Conservation (phyloP, 1,140 invertebrate genomes). For the Macrocentrus cingulum region DNA sequence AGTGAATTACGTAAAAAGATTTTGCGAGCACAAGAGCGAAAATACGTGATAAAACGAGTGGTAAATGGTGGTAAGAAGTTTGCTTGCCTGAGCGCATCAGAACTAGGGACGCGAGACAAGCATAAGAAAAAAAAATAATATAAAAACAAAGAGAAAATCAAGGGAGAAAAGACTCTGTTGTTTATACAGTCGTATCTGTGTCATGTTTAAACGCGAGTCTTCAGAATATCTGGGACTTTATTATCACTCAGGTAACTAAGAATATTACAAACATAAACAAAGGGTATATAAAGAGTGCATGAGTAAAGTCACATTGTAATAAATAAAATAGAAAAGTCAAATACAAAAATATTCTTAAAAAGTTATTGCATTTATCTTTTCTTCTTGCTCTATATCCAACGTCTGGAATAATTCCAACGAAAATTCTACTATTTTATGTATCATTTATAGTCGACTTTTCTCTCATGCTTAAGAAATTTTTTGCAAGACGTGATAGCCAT, state of each 20-base stretch:
- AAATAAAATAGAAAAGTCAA: no score
- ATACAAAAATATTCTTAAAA: no score
- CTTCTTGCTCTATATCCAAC: no score
- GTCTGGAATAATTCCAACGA: no score
- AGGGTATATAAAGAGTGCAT: no score
- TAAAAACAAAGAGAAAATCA: background rate
- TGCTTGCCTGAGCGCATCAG: background rate
- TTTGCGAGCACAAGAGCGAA: background rate
- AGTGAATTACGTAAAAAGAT: slow-evolving; percentile 2
- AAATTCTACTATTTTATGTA: no score
- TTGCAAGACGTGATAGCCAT: no score
- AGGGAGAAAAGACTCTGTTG: slow-evolving; percentile 19
- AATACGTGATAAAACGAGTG: background rate
- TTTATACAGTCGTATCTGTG: background rate
- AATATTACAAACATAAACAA: no score
- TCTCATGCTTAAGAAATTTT: no score
- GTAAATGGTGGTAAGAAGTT: background rate
- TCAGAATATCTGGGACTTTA: slow-evolving; percentile 5
- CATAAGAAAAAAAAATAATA: slow-evolving; percentile 1
- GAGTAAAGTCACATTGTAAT: no score
- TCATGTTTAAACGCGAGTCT: slow-evolving; percentile 1
- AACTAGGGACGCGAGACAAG: slow-evolving; percentile 4
- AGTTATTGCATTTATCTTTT: no score
- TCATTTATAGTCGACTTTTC: no score
- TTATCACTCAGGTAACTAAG: slow-evolving; percentile 5